Base-by-base conservation (phyloP, 2,888 invertebrate species). In the Xestia xanthographa region DNA sequence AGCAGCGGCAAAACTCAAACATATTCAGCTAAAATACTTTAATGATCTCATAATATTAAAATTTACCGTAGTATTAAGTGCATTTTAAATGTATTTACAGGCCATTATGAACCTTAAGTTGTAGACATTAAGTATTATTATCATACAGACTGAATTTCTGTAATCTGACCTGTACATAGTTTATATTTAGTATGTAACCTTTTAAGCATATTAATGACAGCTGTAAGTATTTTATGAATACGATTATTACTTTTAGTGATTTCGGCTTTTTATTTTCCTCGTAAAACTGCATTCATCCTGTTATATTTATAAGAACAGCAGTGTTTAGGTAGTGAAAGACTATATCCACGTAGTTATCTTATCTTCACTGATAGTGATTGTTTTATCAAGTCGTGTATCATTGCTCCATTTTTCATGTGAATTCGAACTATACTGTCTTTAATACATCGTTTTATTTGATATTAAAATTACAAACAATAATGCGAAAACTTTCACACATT, bases 391-490 rank as follows among this genome's bases (percentile, higher is more conserved):
- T 86, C 82, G 66, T 88, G 91, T 92, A 92, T 93, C 93, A 91
- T 92, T 93, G 94, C 91, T 93, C 93, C 91, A 94, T 91, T 92
- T 92, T 92, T 90, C 90, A 88, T 86, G 88, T 86, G 90, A 92
- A 92, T 91, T 81, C 78, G 79, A 84, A 56, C 77, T 85, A 90
- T 79, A 43, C 74, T 86, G 90, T 89, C 88, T 89, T 91, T 91
- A 92, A 87, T 90, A 86, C 88, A 88, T 76, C 82, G 79, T 83
- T 41, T 80, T 63, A 70, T 76, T 75, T 77, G 58, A 68, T 89
- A 86, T 84, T 80, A 86, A 82, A 87, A 34, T 34, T 34, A 85
- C 80, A 80, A 81, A 86, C 77, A 91, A 94, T 91, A 93, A 95
- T 95, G 95, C 91, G 87, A 92, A 87, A 87, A 77, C 79, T 79